Evolutionary conservation across 1,140 invertebrate genomes (phyloP).

Genomic region (Atta texana): DNA sequence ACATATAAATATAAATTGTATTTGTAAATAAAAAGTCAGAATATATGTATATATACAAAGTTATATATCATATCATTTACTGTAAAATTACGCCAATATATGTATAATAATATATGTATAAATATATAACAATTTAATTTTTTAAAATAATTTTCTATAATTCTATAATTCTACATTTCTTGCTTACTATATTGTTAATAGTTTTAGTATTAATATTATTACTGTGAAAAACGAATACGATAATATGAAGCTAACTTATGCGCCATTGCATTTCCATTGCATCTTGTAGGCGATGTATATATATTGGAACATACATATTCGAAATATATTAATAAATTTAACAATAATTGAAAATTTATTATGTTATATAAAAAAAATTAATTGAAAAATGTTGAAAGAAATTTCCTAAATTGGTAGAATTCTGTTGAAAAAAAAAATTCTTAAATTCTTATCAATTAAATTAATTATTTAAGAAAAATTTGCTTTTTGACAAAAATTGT

Average conservation of each 20-base stretch:
- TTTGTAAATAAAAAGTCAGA: neutral
- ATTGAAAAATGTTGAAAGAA: neutral
- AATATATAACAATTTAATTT: conserved; percentile 1
- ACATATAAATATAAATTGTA: neutral
- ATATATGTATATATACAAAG: neutral
- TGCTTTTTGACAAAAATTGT: neutral
- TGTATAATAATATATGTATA: too few species aligned
- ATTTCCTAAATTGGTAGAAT: neutral
- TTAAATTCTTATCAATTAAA: conserved; percentile 12
- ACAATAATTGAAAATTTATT: neutral
- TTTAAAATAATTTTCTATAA: neutral
- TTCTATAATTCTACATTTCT: neutral
- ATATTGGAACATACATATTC: conserved; percentile 18
- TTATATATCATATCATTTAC: neutral
- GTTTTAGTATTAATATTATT: neutral
- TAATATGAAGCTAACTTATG: neutral
- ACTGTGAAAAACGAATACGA: neutral
- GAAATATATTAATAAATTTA: conserved; percentile 13
- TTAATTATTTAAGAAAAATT: conserved; percentile 3
- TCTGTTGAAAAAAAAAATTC: neutral
- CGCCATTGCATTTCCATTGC: neutral
- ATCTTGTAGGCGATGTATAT: neutral
- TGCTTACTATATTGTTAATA: neutral
- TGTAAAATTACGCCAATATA: conserved; percentile 7
- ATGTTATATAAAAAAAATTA: neutral